phyloP scores from a whole-genome alignment of 2,888 invertebrate genomes.

The Coecobrya sp. region DNA sequence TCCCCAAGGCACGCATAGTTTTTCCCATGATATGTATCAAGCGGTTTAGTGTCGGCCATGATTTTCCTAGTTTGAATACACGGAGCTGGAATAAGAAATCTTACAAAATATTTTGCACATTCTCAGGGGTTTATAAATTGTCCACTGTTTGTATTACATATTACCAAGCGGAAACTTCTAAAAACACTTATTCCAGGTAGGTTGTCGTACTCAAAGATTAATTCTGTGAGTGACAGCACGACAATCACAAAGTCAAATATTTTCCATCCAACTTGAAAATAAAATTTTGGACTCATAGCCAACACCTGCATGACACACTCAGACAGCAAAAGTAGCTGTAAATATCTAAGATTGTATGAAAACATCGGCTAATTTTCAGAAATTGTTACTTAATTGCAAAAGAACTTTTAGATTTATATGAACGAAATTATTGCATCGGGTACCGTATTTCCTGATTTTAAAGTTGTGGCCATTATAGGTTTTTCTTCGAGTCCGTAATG shows the following conservation, averaged over 20 bases:
- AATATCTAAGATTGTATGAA: conserved; percentile 71
- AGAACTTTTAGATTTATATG: no score
- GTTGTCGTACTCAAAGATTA: conserved; percentile 85
- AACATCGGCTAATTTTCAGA: no score
- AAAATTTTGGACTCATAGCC: conserved; percentile 98
- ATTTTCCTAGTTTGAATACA: conserved; percentile 96
- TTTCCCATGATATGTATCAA: conserved; percentile 99
- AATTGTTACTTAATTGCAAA: background rate
- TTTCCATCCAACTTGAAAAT: conserved; percentile 94
- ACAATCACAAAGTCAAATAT: conserved; percentile 74
- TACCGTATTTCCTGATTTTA: conserved; percentile 97
- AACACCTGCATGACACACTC: conserved; percentile 92
- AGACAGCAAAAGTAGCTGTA: conserved; percentile 84
- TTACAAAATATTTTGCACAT: background rate
- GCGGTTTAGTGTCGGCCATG: conserved; percentile 99
- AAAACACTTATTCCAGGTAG: conserved; percentile 88
- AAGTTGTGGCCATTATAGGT: conserved; percentile 91
- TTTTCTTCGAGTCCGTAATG: conserved; percentile 95
- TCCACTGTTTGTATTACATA: no score
- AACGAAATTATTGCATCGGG: no score
- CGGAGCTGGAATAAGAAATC: conserved; percentile 88
- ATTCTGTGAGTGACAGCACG: conserved; percentile 94
- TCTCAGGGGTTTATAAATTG: no score
- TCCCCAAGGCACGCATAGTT: conserved; percentile 99
- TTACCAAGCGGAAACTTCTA: conserved; percentile 98